phyloP scores from a whole-genome alignment of 2,888 invertebrate species.

The Onthophagus sagittarius region DNA sequence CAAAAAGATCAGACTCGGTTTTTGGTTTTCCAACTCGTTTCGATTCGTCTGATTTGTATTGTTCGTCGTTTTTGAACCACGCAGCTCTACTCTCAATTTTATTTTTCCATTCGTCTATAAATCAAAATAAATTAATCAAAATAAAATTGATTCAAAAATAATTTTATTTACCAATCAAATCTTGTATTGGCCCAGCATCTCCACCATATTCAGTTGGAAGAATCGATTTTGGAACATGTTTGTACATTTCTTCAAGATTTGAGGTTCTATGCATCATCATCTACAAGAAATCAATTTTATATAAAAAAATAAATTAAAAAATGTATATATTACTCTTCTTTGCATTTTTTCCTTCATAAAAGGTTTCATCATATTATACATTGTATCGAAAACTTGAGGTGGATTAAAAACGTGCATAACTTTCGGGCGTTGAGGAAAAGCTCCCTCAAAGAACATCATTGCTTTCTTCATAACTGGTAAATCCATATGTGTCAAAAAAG shows the following conservation, averaged over 20 bases:
- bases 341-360: slow-evolving; percentile 57
- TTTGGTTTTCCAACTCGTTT: slow-evolving; percentile 53
- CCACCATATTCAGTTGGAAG: slow-evolving; percentile 67
- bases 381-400: slow-evolving; percentile 56
- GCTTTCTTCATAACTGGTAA: slow-evolving; percentile 59
- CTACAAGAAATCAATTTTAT: slow-evolving; percentile 41
- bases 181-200: slow-evolving; percentile 52
- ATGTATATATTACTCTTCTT: slow-evolving; percentile 14
- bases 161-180: slow-evolving; percentile 30
- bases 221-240: slow-evolving; percentile 55
- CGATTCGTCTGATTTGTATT: slow-evolving; percentile 51
- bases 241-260: slow-evolving; percentile 54
- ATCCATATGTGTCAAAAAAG: slow-evolving; percentile 51
- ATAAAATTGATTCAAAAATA: not conserved
- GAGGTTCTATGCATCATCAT: slow-evolving; percentile 50
- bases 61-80: slow-evolving; percentile 53
- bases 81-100: slow-evolving; percentile 52
- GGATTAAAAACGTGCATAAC: slow-evolving; percentile 58
- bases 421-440: slow-evolving; percentile 57
- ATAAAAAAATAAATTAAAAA: not conserved
- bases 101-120: slow-evolving; percentile 50
- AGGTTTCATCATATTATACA: slow-evolving; percentile 55
- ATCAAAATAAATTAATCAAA: not conserved
- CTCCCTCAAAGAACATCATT: slow-evolving; percentile 52
- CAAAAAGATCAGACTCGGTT: slow-evolving; percentile 54